Evolutionary conservation across 2,888 invertebrate species (phyloP), one percentile per base, ranked within the genome.

Genomic region (Ellobium chinense): DNA sequence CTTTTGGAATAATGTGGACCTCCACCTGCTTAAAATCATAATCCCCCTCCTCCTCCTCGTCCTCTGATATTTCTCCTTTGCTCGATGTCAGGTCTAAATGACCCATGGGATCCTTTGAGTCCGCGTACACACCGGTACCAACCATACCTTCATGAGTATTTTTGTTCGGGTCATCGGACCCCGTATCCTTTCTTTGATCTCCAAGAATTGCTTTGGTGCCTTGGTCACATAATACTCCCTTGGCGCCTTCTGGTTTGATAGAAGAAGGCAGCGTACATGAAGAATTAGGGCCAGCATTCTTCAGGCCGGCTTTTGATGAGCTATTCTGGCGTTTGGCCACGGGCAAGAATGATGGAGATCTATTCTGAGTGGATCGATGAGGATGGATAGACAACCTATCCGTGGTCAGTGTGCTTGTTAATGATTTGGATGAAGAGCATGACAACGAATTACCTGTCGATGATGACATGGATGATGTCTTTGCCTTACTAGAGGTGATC

Each of bases 311-410:
- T 46, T 46, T 46, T 7, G 9, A 12, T 46, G 46, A 18, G 18
- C 1, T 18, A 14, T n/a, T 39, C 5, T 1, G 24, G 4, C 54
- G 74, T 24, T 63, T 62, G 27, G 34, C 29, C 14, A 74, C n/a
- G 18, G 74, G 74, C 21, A 74, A 63, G 7, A 74, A 46, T 12
- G 74, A 73, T 5, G 73, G 73, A 12, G 73, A 74, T 31, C 46
- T 63, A 27, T 63, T 74, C 0, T 63, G 63, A 0, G 74, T 9
- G n/a, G 34, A 2, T 31, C 63, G n/a, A 1, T 60, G 60, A 34
- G 37, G 2, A 12, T 72, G 58, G 2, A 18, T 12, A 18, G 56
- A 34, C 21, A n/a, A 46, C 46, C 46, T 46, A 46, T 46, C 18
- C 46, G 46, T 46, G 46, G 18, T 46, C 18, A 18, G 9, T 46